Evolutionary conservation across 1,140 invertebrate genomes (phyloP).

Genomic region (Cepaea nemoralis): DNA sequence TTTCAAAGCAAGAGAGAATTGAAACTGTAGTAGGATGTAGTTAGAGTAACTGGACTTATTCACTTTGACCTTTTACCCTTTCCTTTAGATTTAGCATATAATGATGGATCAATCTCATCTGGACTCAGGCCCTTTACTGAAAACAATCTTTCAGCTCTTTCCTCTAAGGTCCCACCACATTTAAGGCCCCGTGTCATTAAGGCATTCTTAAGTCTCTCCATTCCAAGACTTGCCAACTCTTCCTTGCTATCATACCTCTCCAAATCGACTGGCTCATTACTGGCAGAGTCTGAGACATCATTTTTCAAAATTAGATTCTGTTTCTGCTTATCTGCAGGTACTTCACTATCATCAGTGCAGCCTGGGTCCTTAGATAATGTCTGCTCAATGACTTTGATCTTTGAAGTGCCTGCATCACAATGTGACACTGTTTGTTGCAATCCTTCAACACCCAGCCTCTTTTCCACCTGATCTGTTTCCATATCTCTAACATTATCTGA

Average conservation of each 20-base stretch:
- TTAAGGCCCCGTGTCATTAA: slow-evolving; percentile 68
- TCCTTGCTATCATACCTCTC: slow-evolving; percentile 52
- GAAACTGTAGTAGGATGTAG: too few species aligned
- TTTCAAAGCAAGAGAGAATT: too few species aligned
- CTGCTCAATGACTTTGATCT: neutral
- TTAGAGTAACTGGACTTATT: too few species aligned
- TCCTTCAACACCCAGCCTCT: neutral
- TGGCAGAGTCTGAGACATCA: neutral
- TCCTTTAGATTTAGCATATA: slow-evolving; percentile 66
- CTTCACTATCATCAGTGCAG: neutral
- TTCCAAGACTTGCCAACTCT: slow-evolving; percentile 68
- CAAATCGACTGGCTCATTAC: slow-evolving; percentile 55
- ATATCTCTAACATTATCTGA: neutral
- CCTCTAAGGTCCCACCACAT: slow-evolving; percentile 71
- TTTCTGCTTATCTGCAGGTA: neutral
- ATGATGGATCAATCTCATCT: slow-evolving; percentile 65
- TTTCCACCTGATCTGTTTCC: neutral
- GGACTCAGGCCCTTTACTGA: slow-evolving; percentile 68
- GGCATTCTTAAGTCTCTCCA: slow-evolving; percentile 69
- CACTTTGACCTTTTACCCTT: slow-evolving; percentile 56
- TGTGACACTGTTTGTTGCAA: neutral
- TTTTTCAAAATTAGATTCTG: neutral
- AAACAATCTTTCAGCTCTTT: slow-evolving; percentile 71
- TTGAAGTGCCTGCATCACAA: neutral
- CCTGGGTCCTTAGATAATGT: neutral